Evolutionary conservation across 2,888 invertebrate genomes (phyloP).

Genomic region (Gandaritis pyraliata): DNA sequence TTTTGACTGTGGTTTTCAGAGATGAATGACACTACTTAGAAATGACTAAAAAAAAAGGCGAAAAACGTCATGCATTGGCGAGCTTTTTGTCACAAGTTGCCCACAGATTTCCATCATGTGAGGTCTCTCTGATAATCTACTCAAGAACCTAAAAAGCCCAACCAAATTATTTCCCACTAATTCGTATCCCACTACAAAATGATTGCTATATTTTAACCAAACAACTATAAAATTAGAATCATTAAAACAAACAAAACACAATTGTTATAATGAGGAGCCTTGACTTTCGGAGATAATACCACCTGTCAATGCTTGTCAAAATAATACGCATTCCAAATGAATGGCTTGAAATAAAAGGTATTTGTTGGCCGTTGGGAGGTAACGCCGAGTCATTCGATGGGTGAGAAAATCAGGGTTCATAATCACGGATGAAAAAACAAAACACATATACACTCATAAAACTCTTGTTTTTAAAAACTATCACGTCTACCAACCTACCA

Average conservation of each 20-base stretch:
- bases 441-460: no score
- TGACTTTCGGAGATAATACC: slow-evolving; percentile 48
- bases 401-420: slow-evolving; percentile 44
- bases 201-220: slow-evolving; percentile 39
- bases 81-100: no score
- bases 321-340: slow-evolving; percentile 55
- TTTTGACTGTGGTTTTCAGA: no score
- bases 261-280: slow-evolving; percentile 43
- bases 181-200: slow-evolving; percentile 29
- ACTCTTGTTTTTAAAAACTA: no score
- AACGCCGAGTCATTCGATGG: slow-evolving; percentile 62
- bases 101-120: slow-evolving; percentile 22
- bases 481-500: no score
- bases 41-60: no score
- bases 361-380: slow-evolving; percentile 65
- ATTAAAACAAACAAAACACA: slow-evolving; percentile 43
- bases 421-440: slow-evolving; percentile 7
- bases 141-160: slow-evolving; percentile 15
- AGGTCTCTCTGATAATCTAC: slow-evolving; percentile 24
- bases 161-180: slow-evolving; percentile 30
- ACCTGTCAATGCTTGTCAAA: slow-evolving; percentile 76
- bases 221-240: slow-evolving; percentile 41
- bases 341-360: slow-evolving; percentile 77
- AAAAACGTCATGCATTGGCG: no score
- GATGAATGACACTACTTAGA: no score